Conservation (phyloP, 2,113 vertebrate genomes). For the Chitala chitala region DNA sequence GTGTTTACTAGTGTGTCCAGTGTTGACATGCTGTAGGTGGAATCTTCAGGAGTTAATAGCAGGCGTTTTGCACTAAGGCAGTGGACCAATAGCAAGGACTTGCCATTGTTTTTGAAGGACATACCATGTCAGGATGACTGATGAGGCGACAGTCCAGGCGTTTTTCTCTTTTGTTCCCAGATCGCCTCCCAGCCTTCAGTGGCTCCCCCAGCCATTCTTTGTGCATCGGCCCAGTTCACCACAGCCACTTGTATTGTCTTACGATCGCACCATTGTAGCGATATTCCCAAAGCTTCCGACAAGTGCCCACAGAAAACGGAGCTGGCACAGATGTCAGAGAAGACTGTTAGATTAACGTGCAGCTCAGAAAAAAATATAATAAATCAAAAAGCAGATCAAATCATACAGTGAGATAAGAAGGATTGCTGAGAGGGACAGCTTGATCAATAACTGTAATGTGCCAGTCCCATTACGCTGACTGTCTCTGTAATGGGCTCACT, state of each 20-base stretch:
- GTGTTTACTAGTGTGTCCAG: neutral
- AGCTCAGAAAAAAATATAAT: neutral
- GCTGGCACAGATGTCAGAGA: neutral
- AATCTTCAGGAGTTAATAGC: neutral
- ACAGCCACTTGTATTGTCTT: neutral
- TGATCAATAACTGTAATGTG: neutral
- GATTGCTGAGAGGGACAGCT: neutral
- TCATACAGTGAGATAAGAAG: neutral
- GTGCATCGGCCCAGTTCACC: neutral
- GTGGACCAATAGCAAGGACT: neutral
- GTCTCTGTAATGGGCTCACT: conserved; percentile 11
- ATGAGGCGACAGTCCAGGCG: neutral
- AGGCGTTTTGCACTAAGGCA: neutral
- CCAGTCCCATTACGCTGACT: neutral
- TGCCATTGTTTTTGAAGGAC: neutral
- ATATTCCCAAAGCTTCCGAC: neutral
- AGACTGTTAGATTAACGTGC: neutral
- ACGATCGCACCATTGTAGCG: neutral
- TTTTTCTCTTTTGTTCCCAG: neutral
- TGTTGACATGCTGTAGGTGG: neutral
- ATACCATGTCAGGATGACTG: neutral
- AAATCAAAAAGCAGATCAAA: neutral
- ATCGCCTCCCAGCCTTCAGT: neutral
- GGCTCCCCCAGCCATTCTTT: neutral
- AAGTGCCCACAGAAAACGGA: neutral